Base-by-base conservation (phyloP, 1,140 invertebrate species). In the Drosophila aff. region DNA sequence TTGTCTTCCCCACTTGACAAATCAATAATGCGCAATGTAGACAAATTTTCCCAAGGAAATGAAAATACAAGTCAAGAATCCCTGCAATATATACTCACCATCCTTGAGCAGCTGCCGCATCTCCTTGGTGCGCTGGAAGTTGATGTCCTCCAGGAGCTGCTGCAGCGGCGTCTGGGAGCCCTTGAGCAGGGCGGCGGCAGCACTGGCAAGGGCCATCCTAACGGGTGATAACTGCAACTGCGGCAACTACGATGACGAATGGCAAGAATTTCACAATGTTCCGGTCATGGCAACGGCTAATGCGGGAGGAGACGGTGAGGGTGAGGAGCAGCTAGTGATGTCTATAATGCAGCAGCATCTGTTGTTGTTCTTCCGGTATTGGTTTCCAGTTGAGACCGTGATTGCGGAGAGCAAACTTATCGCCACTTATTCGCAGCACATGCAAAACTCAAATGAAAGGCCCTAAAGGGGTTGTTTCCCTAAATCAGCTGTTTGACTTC, bases 51-150 rank as follows among this genome's bases (percentile, higher is more conserved):
- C 13, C 33, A 49, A 44, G 40, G 46, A 13, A 40, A 36, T n/a
- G 10, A 13, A 63, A 33, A 33, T 21, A 23, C 9, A 18, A 26
- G 26, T 13, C n/a, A 47, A 44, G 18, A 40, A 36, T 21, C 31
- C n/a, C 6, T 15, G 7, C 41, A 26, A 21, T 9, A 26, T 52
- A 1, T 21, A 89, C 94, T 93, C 93, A 97, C 97, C 97, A 94
- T 97, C 97, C 93, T 97, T 97, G 68, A 97, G 94, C 79, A 97
- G 94, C 93, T 97, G 97, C 46, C 97, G 94, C 95, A 97, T 97
- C 93, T 98, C 97, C 93, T 98, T 97, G 7, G 96, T 97, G 57
- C 97, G 94, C 92, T 98, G 97, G 87, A 98, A 98, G 92, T 97
- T 97, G 68, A 98, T 98, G 92, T 98, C 97, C 86, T 98, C 97